Evolutionary conservation across 2,888 invertebrate species (phyloP), one percentile per base, ranked within the genome.

Genomic region (Sarcophaga variegata): DNA sequence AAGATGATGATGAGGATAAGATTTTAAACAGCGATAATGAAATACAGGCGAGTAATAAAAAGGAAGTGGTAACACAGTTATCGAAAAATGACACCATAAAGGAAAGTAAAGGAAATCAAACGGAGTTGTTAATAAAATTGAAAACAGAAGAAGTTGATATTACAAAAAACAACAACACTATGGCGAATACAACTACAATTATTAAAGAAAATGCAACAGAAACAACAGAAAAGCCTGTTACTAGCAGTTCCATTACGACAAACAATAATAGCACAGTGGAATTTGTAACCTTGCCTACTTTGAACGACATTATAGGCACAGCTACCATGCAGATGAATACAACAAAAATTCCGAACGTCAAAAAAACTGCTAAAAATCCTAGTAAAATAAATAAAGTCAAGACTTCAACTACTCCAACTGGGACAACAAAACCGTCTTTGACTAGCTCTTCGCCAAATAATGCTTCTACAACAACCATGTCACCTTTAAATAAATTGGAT

Each of bases 401-500:
- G 0, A 5, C 67, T 3, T 27, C 54, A 10, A 12, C 59, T 4
- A 20, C 25, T 1, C 64, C 2, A 66, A 20, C 22, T 60, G 17
- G 3, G 2, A 17, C 37, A n/a, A 0, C 17, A 6, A 6, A 22
- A 37, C 49, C 22, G 4, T 1, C 4, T 5, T 2, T 72, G 6
- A 45, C n/a, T 3, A 11, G 20, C 27, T 49, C 64, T 64, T 8
- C 45, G 2, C 22, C 63, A 4, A n/a, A n/a, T 45, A 17, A 27
- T 25, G 27, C 3, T 12, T 4, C 20, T n/a, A n/a, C 60, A 2
- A 79, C 47, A 1, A 72, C 62, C 12, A 63, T 69, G n/a, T 84
- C 75, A 12, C 84, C 84, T n/a, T 60, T 84, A 59, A 87, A 62
- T 59, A 78, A 79, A 62, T 59, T 81, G 4, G 81, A 84, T 22